These are phyloP conservation scores for Amniataba percoides DNA, from an alignment of 2,797 vertebrate genomes.

Conservation along the genomic window DNA sequence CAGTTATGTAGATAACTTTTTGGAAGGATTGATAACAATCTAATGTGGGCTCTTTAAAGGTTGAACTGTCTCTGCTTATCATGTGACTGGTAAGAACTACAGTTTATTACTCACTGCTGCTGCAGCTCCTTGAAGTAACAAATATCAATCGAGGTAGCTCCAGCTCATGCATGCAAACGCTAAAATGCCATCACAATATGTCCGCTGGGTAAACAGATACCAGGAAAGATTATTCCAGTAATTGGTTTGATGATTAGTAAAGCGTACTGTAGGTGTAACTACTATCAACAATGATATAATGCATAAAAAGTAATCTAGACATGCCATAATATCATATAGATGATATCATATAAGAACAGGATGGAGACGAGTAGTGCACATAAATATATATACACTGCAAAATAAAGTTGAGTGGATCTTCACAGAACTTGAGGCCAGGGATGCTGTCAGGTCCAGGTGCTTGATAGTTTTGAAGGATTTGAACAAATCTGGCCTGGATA, in stretches of 20 bases:
- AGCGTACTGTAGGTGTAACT: slow-evolving; percentile 13
- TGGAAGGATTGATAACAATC: not conserved
- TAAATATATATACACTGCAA: too few relatives aligned
- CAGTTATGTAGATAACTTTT: too few relatives aligned
- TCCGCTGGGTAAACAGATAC: slow-evolving; percentile 11
- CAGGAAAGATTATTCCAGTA: slow-evolving; percentile 45
- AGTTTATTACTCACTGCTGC: not conserved
- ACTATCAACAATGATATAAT: not conserved
- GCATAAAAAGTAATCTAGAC: too few relatives aligned
- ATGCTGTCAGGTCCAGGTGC: too few relatives aligned
- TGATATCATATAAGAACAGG: too few relatives aligned
- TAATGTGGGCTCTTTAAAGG: not conserved
- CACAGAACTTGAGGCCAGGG: too few relatives aligned
- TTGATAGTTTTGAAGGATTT: too few relatives aligned
- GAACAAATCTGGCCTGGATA: too few relatives aligned
- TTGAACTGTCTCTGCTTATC: not conserved
- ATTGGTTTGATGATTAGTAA: slow-evolving; percentile 43
- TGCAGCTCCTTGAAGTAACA: not conserved
- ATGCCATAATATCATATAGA: too few relatives aligned
- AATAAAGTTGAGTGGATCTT: too few relatives aligned
- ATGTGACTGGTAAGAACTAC: not conserved
- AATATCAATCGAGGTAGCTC: not conserved
- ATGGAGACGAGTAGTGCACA: too few relatives aligned
- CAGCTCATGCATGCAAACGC: not conserved
- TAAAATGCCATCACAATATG: slow-evolving; percentile 5